Evolutionary conservation across 2,113 vertebrate genomes (phyloP).

Genomic region (Puntigrus tetrazona): DNA sequence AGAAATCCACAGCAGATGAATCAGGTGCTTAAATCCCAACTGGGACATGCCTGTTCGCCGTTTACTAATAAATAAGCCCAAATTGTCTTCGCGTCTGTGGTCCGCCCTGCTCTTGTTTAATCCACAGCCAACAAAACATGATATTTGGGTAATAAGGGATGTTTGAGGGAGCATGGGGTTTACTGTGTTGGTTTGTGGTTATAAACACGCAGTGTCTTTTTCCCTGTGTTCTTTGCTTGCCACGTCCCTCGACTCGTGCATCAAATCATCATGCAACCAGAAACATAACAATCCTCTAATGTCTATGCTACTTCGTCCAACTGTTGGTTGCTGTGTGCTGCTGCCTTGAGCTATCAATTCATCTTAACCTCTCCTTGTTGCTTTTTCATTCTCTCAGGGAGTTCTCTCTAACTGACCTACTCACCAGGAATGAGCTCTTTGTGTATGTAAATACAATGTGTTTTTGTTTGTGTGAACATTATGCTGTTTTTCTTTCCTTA

Average conservation of each 20-base stretch:
- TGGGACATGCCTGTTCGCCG: slow-evolving; percentile 43
- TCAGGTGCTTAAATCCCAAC: slow-evolving; percentile 78
- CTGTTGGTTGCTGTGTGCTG: neutral
- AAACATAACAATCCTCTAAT: slow-evolving; percentile 8
- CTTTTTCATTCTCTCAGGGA: slow-evolving; percentile 3
- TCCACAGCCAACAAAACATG: slow-evolving; percentile 17
- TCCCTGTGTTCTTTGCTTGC: neutral
- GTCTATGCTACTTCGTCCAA: neutral
- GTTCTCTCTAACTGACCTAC: slow-evolving; percentile 43
- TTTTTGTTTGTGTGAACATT: slow-evolving; percentile 60
- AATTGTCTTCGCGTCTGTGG: neutral
- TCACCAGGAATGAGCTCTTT: slow-evolving; percentile 52
- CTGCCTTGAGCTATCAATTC: slow-evolving; percentile 1
- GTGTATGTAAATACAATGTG: slow-evolving; percentile 62
- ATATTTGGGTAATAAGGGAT: neutral
- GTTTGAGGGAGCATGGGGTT: neutral
- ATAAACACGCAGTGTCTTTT: neutral
- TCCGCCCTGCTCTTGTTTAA: slow-evolving; percentile 25
- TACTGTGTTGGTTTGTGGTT: neutral
- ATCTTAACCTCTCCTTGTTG: slow-evolving; percentile 47
- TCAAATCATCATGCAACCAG: neutral
- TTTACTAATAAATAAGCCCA: slow-evolving; percentile 59
- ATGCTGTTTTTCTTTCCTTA: slow-evolving; percentile 65
- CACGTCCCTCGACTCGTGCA: neutral
- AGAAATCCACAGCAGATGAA: slow-evolving; percentile 81